Evolutionary conservation across 1,140 invertebrate genomes (phyloP).

Genomic region (Odontomachus brunneus): DNA sequence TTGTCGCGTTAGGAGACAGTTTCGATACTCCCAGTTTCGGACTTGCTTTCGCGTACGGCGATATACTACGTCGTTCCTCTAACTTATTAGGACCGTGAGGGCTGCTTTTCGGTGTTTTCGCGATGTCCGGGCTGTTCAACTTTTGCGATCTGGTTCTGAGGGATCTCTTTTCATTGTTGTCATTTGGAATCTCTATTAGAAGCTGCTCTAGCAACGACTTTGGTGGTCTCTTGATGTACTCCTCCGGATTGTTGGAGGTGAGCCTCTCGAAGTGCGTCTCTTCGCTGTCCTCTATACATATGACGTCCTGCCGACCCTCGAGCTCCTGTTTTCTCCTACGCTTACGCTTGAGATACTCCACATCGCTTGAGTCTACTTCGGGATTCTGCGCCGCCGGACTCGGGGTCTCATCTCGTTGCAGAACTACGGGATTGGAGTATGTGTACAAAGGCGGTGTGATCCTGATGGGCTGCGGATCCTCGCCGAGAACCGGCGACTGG

Average conservation of each 20-base stretch:
- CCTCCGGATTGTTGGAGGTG: constrained; percentile 78
- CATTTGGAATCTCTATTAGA: constrained; percentile 91
- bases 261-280: constrained; percentile 81
- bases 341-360: constrained; percentile 81
- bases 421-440: constrained; percentile 89
- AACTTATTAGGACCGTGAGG: constrained; percentile 83
- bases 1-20: constrained; percentile 77
- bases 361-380: constrained; percentile 79
- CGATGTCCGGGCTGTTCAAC: constrained; percentile 89
- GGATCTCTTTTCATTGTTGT: constrained; percentile 86
- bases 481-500: constrained; percentile 85
- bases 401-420: constrained; percentile 86
- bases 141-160: constrained; percentile 90
- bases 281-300: constrained; percentile 83
- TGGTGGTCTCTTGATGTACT: constrained; percentile 78
- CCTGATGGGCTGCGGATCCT: constrained; percentile 89
- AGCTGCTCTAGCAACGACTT: constrained; percentile 91
- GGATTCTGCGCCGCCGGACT: constrained; percentile 84
- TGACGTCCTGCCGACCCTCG: constrained; percentile 84
- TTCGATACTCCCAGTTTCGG: constrained; percentile 79
- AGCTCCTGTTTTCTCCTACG: constrained; percentile 84
- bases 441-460: constrained; percentile 91
- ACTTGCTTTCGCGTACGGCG: constrained; percentile 84
- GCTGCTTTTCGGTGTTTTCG: constrained; percentile 87
- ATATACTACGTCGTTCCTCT: constrained; percentile 84